A percentile compares a stretch with the other conserved stretches of the same genome.
These are phyloP conservation scores for Sinocyclocheilus rhinocerous DNA, from an alignment of 2,113 vertebrate genomes.

Conservation along the genomic window DNA sequence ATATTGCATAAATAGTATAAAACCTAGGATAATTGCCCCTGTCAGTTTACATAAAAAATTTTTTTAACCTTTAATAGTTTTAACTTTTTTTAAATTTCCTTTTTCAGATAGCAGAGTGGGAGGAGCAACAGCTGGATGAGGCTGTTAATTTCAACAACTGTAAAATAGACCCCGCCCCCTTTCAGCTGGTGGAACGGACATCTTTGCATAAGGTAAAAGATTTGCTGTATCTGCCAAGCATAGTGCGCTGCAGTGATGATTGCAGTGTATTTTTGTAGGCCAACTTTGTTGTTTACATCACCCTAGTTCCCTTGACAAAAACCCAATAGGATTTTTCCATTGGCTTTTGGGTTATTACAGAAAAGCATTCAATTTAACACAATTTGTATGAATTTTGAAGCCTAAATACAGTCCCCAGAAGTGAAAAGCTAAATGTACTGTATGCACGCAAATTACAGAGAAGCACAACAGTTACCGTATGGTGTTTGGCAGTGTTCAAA, in stretches of 20 bases:
- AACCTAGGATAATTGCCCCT: not conserved
- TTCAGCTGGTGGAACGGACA: constrained; percentile 96
- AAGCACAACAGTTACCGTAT: too few relatives aligned
- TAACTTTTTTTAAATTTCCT: not conserved
- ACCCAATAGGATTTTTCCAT: not conserved
- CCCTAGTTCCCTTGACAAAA: not conserved
- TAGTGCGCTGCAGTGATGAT: not conserved
- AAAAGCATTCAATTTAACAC: not conserved
- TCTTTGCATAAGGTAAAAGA: constrained; percentile 90
- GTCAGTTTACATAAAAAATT: too few relatives aligned
- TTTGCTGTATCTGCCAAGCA: not conserved
- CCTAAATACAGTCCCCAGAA: not conserved
- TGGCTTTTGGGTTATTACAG: not conserved
- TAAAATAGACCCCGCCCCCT: constrained; percentile 96
- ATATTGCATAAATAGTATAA: not conserved
- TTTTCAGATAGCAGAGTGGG: constrained; percentile 89
- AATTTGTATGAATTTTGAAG: not conserved
- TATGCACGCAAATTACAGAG: too few relatives aligned
- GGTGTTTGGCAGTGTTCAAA: too few relatives aligned
- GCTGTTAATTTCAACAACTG: constrained; percentile 92
- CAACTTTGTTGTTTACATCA: not conserved
- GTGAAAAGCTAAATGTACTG: not conserved
- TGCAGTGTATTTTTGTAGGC: not conserved
- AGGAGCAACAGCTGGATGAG: constrained; percentile 91
- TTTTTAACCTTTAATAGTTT: not conserved